Percentiles rank a stretch among this genome's conserved stretches.
These are phyloP conservation scores for Phocoena phocoena DNA, from an alignment of 2,113 vertebrate genomes.

Conservation along the genomic window DNA sequence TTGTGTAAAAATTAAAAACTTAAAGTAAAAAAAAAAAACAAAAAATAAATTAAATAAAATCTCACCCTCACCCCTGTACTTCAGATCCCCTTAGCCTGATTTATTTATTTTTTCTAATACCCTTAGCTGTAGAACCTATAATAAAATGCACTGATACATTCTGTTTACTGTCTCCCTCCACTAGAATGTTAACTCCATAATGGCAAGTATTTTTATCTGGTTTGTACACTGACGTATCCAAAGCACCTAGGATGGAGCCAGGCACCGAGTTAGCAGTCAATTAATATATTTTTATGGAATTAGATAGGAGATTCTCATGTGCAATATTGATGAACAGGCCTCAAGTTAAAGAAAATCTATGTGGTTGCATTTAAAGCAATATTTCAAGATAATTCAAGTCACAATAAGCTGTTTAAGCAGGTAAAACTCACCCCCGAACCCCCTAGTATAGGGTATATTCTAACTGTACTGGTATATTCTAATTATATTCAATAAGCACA, in stretches of 20 bases:
- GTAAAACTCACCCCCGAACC: neutral
- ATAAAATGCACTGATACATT: neutral
- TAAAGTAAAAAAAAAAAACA: neutral
- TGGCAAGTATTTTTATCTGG: neutral
- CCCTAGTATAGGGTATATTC: neutral
- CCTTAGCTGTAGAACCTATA: neutral
- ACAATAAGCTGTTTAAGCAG: neutral
- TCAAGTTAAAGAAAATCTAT: conserved; percentile 10
- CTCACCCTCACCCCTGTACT: neutral
- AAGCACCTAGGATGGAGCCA: neutral
- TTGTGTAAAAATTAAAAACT: neutral
- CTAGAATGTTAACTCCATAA: neutral
- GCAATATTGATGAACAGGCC: neutral
- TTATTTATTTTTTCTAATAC: neutral
- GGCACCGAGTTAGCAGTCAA: neutral
- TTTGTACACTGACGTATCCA: neutral
- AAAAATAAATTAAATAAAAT: neutral
- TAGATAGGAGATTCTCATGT: neutral
- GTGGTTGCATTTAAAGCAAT: neutral
- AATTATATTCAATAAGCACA: conserved; percentile 5
- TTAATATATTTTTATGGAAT: neutral
- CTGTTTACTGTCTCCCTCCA: neutral
- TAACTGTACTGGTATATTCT: neutral
- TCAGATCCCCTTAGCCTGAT: neutral
- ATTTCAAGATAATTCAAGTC: conserved; percentile 15